Evolutionary conservation across 2,888 invertebrate genomes (phyloP).

Genomic region (Philopedon plagiatum): DNA sequence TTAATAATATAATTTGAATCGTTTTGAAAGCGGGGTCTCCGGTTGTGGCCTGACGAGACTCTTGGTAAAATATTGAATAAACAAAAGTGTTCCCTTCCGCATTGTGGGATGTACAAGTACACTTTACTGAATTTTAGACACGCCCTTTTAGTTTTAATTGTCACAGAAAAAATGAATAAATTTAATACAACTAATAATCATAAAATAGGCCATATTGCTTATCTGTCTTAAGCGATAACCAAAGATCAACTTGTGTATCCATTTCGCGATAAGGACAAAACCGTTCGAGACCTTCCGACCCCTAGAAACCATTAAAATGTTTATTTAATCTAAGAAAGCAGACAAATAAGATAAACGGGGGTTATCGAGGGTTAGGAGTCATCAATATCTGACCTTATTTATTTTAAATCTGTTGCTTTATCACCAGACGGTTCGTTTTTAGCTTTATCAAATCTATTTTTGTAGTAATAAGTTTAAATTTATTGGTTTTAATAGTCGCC

Average conservation of each 20-base stretch:
- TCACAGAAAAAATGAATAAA: too few species aligned
- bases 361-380: conserved; percentile 56
- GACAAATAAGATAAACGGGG: conserved; percentile 51
- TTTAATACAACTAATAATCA: neutral
- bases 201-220: conserved; percentile 26
- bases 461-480: neutral
- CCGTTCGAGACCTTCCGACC: conserved; percentile 42
- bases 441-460: conserved; percentile 6
- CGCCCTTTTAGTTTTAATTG: too few species aligned
- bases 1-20: too few species aligned
- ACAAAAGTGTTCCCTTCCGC: too few species aligned
- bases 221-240: conserved; percentile 39
- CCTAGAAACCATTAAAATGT: conserved; percentile 39
- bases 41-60: too few species aligned
- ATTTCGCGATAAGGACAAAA: conserved; percentile 22
- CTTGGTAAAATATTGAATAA: too few species aligned
- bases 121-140: too few species aligned
- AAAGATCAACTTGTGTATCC: conserved; percentile 39
- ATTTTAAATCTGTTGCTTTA: conserved; percentile 35
- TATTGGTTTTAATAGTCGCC: too few species aligned
- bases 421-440: conserved; percentile 14
- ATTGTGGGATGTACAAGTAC: too few species aligned
- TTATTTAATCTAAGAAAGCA: conserved; percentile 51
- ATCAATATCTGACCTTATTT: conserved; percentile 52
- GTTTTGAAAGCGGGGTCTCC: too few species aligned